Percentiles rank a stretch among this genome's conserved stretches.
Conservation (phyloP, 2,797 vertebrate species). For the Premnoplex brunnescens region DNA sequence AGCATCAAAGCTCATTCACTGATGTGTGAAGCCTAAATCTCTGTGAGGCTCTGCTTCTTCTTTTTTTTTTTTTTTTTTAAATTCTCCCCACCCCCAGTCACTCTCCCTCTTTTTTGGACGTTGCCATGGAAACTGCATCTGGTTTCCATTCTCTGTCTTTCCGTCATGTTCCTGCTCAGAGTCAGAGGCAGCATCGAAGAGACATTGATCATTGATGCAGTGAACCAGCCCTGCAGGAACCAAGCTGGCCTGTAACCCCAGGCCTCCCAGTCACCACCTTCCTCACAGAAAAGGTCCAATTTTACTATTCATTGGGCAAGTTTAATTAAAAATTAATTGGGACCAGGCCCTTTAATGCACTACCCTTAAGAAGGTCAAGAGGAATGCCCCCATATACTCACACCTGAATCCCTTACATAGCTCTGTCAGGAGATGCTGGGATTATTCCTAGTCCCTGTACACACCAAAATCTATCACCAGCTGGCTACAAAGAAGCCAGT, state of each 20-base stretch:
- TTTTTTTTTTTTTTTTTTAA: neutral
- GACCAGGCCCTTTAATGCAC: neutral
- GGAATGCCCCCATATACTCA: neutral
- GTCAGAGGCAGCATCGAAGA: conserved; percentile 59
- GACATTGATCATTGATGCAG: conserved; percentile 72
- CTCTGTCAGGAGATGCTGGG: neutral
- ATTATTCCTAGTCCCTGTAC: neutral
- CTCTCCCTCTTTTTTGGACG: conserved; percentile 60
- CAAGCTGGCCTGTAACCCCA: conserved; percentile 13
- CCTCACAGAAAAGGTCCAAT: conserved; percentile 20
- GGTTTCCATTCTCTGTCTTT: conserved; percentile 71
- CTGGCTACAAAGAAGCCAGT: neutral
- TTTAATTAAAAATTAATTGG: conserved; percentile 57
- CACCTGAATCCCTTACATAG: neutral
- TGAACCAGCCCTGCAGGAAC: conserved; percentile 36
- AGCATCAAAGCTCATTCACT: conserved; percentile 54
- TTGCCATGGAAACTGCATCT: conserved; percentile 79
- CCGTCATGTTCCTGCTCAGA: conserved; percentile 61
- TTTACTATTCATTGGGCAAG: neutral
- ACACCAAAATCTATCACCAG: neutral
- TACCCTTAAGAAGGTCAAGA: neutral
- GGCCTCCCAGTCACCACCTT: conserved; percentile 20
- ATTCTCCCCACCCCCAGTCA: neutral
- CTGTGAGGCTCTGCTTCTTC: neutral
- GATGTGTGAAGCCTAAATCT: conserved; percentile 53